Percentiles rank a stretch among this genome's conserved stretches.
Evolutionary conservation across 2,888 invertebrate genomes (phyloP).

Genomic region (Tachystola acroxantha): DNA sequence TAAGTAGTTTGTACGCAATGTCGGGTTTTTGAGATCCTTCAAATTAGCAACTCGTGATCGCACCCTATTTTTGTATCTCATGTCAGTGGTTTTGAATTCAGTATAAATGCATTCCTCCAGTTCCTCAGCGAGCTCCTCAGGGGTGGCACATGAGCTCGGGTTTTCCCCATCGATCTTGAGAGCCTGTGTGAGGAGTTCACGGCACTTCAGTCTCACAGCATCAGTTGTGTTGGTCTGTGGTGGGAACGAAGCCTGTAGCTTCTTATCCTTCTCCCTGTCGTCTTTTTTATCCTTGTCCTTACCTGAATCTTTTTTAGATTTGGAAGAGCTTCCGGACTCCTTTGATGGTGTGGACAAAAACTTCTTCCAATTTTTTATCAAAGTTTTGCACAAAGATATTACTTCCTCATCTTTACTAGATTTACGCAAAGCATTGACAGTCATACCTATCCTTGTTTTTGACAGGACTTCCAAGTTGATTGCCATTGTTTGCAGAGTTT

Average conservation of each 20-base stretch:
- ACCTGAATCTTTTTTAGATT: slow-evolving; percentile 76
- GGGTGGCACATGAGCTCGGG: slow-evolving; percentile 86
- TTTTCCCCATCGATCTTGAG: slow-evolving; percentile 83
- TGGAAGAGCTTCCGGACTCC: slow-evolving; percentile 80
- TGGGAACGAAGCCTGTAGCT: slow-evolving; percentile 82
- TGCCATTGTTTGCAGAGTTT: slow-evolving; percentile 91
- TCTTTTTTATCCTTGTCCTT: slow-evolving; percentile 83
- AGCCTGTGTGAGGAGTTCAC: slow-evolving; percentile 91
- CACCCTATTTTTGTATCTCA: slow-evolving; percentile 97
- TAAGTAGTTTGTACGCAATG: slow-evolving; percentile 93
- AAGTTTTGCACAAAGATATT: slow-evolving; percentile 93
- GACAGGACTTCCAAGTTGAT: slow-evolving; percentile 96
- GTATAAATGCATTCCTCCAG: slow-evolving; percentile 93
- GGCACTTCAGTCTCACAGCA: slow-evolving; percentile 92
- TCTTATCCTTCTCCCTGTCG: slow-evolving; percentile 79
- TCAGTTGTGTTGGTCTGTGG: slow-evolving; percentile 86
- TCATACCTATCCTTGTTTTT: slow-evolving; percentile 98
- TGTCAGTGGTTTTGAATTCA: slow-evolving; percentile 96
- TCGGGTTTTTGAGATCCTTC: slow-evolving; percentile 97
- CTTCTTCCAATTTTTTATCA: slow-evolving; percentile 99
- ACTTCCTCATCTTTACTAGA: slow-evolving; percentile 97
- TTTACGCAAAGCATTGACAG: slow-evolving; percentile 97
- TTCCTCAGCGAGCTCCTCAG: slow-evolving; percentile 93
- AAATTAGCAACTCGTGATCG: slow-evolving; percentile 98
- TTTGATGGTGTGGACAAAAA: slow-evolving; percentile 84